Percentiles rank a stretch among this genome's conserved stretches.
Evolutionary conservation across 2,797 vertebrate species (phyloP).

Genomic region (Lagothrix lagotricha): DNA sequence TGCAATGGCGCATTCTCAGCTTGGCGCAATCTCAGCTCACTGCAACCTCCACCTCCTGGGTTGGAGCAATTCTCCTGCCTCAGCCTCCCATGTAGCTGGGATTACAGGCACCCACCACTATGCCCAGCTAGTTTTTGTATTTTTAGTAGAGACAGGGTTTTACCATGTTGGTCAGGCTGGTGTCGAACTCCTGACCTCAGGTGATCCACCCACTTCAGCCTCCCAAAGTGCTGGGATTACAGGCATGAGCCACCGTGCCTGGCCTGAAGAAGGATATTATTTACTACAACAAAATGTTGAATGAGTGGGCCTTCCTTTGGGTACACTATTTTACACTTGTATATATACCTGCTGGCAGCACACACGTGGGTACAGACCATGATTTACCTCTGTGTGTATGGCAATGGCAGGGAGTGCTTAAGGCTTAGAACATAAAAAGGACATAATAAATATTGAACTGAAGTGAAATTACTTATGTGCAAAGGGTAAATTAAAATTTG

Average conservation of each 20-base stretch:
- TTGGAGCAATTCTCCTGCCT: too few species aligned
- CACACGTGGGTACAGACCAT: background rate
- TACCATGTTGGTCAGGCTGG: background rate
- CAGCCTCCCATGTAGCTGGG: too few species aligned
- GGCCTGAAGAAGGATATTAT: background rate
- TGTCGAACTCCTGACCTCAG: background rate
- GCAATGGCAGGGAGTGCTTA: background rate
- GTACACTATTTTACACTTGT: background rate
- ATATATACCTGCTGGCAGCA: background rate
- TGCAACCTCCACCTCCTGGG: too few species aligned
- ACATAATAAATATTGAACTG: background rate
- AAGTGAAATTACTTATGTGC: background rate
- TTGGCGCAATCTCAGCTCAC: too few species aligned
- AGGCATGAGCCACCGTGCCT: too few species aligned
- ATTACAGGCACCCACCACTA: too few species aligned
- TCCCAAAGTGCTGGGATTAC: background rate
- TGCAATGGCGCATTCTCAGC: too few species aligned
- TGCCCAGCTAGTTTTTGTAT: too few species aligned
- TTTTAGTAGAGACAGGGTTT: background rate
- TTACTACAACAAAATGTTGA: background rate
- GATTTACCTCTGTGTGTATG: background rate
- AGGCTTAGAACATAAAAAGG: background rate
- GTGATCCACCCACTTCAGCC: background rate
- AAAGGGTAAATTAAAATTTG: conserved; percentile 27
- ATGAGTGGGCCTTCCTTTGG: background rate